A percentile compares a stretch with the other conserved stretches of the same genome.
These are phyloP conservation scores for Synanthedon tipuliformis DNA, from an alignment of 2,888 invertebrate genomes.

Conservation along the genomic window DNA sequence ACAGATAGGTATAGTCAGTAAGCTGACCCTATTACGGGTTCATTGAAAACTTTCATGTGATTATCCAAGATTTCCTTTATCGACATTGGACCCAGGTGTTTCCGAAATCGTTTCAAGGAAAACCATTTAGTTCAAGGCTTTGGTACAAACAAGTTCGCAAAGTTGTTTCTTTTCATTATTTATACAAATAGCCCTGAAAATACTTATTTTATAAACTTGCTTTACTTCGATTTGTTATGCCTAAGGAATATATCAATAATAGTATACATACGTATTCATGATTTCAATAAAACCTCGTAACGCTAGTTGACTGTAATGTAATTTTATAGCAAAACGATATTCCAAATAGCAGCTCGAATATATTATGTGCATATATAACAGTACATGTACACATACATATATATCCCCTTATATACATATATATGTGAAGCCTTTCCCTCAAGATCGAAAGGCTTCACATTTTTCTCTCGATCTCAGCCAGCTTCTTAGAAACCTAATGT, in stretches of 20 bases:
- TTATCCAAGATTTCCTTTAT: constrained; percentile 12
- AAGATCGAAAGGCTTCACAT: constrained; percentile 1
- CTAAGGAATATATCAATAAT: too few relatives aligned
- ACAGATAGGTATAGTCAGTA: too few relatives aligned
- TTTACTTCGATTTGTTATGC: too few relatives aligned
- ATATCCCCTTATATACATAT: too few relatives aligned
- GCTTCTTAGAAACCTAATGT: constrained; percentile 6
- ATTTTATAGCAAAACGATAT: not conserved
- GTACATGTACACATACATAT: not conserved
- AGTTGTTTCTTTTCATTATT: not conserved
- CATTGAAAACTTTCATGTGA: constrained; percentile 2
- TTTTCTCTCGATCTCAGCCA: not conserved
- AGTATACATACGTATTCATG: not conserved
- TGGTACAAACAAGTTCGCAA: constrained; percentile 3
- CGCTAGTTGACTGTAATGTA: not conserved
- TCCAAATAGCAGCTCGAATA: not conserved
- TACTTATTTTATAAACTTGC: too few relatives aligned
- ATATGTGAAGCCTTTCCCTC: too few relatives aligned
- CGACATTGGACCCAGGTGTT: constrained; percentile 37
- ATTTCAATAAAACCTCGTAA: not conserved
- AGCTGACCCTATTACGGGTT: too few relatives aligned
- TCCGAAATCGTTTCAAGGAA: constrained; percentile 30
- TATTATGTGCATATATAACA: too few relatives aligned
- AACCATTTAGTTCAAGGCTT: constrained; percentile 31
- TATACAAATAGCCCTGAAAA: too few relatives aligned